Base-by-base conservation (phyloP, 2,797 vertebrate genomes). In the Champsocephalus esox region DNA sequence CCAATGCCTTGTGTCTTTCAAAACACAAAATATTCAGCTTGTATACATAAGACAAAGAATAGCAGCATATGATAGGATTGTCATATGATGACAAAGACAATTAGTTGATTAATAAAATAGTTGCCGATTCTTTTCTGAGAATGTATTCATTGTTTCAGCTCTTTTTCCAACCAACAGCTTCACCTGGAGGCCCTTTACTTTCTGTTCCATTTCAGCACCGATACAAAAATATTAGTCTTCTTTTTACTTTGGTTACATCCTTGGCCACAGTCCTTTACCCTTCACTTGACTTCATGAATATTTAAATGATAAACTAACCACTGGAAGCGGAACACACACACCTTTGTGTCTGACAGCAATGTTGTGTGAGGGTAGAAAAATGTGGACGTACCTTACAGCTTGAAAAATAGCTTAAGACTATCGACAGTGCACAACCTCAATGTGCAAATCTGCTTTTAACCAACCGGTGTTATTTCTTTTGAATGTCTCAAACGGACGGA, bases 361-460 rank as follows among this genome's bases (percentile, higher is more conserved):
- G 17, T 58, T 19, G 41, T 13, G 51, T 32, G 73, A 75, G 51
- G 32, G 12, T 19, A 48, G 24, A 43, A 75, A 75, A 81, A 60
- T 19, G 14, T 21, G 79, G 70, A 83, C 70, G 48, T 72, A 84
- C 66, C 74, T 74, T 44, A 34, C 67, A 44, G 60, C 74, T 63
- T 28, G n/a, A 45, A 58, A 44, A 64, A 61, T 28, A 59, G 71
- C 55, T 70, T 44, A 19, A 80, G 9, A 62, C 44, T 4, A 50
- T 71, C 38, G 44, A 59, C 48, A 57, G 68, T 50, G 72, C 73
- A 79, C 77, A 77, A 3, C 45, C 32, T 21, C n/a, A n/a, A 65
- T 45, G 73, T 79, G 79, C 69, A 85, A 86, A 83, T 56, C 54
- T 51, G 68, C 70, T 81, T 76, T 80, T 9, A 56, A 69, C 49